Evolutionary conservation across 2,888 invertebrate species (phyloP).

Genomic region (Diplolepis rosae): DNA sequence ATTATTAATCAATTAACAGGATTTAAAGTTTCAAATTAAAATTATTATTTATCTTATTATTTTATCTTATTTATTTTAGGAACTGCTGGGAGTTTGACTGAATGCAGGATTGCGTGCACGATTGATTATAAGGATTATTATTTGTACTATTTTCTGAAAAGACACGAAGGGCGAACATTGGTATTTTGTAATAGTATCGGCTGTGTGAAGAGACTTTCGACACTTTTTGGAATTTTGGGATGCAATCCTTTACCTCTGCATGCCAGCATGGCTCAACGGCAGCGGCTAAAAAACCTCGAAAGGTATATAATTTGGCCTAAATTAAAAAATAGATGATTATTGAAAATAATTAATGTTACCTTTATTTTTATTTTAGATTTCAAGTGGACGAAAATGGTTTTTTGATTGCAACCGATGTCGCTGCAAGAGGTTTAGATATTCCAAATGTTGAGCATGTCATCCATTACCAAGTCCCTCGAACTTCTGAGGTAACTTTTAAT

Average conservation of each 20-base stretch:
- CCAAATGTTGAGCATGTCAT: constrained; percentile 94
- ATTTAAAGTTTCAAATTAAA: no score
- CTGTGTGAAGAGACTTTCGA: constrained; percentile 87
- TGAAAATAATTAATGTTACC: neutral
- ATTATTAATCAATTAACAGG: no score
- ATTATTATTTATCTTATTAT: constrained; percentile 22
- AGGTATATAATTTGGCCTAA: constrained; percentile 72
- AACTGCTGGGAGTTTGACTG: constrained; percentile 88
- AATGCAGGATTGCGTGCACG: constrained; percentile 86
- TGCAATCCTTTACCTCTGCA: constrained; percentile 87
- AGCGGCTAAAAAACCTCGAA: constrained; percentile 94
- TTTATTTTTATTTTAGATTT: constrained; percentile 76
- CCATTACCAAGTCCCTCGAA: constrained; percentile 97
- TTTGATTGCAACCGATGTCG: constrained; percentile 96
- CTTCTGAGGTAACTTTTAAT: constrained; percentile 82
- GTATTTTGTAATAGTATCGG: constrained; percentile 97
- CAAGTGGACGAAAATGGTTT: constrained; percentile 83
- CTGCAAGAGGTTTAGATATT: constrained; percentile 97
- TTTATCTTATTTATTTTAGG: constrained; percentile 78
- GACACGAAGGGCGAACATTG: constrained; percentile 92
- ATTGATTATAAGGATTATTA: constrained; percentile 92
- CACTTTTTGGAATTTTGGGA: constrained; percentile 81
- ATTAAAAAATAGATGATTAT: neutral
- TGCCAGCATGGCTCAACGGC: constrained; percentile 94
- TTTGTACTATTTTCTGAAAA: constrained; percentile 90